Conservation (phyloP, 2,888 invertebrate genomes). For the Gasteruption jaculator region DNA sequence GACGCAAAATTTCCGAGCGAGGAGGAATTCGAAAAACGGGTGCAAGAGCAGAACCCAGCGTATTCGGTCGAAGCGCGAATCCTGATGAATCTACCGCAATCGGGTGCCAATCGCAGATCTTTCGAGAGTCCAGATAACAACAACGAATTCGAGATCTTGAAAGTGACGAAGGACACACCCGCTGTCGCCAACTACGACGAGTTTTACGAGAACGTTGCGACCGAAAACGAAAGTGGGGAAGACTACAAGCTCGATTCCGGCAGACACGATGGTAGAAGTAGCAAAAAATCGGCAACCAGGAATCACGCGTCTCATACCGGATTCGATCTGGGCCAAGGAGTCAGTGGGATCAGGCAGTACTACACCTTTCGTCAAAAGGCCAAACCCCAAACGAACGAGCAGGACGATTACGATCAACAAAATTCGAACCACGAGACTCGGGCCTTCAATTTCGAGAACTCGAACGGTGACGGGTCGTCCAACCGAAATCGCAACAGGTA, state of each 20-base stretch:
- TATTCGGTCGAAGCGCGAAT: slow-evolving; percentile 39
- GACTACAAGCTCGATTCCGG: not conserved
- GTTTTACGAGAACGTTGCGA: slow-evolving; percentile 39
- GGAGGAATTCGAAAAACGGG: slow-evolving; percentile 9
- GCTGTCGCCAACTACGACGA: slow-evolving; percentile 43
- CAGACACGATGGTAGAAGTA: slow-evolving; percentile 10
- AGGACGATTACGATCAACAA: slow-evolving; percentile 29
- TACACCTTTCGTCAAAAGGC: no score
- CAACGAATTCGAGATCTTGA: slow-evolving; percentile 44
- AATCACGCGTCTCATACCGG: no score
- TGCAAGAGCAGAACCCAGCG: slow-evolving; percentile 32
- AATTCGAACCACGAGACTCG: no score
- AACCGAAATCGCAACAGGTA: slow-evolving; percentile 16
- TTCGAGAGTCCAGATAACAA: slow-evolving; percentile 33
- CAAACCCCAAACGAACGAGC: no score
- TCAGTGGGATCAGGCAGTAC: no score
- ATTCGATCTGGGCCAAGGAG: no score
- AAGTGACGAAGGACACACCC: slow-evolving; percentile 43
- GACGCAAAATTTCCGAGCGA: slow-evolving; percentile 1
- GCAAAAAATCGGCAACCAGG: slow-evolving; percentile 23
- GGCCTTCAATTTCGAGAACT: slow-evolving; percentile 17
- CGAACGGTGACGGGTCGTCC: slow-evolving; percentile 23
- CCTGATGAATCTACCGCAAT: slow-evolving; percentile 31
- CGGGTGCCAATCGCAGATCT: slow-evolving; percentile 35
- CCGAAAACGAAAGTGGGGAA: not conserved